Percentiles rank a stretch among this genome's conserved stretches.
Evolutionary conservation across 2,797 vertebrate species (phyloP).

Genomic region (Sorex maritimensis): DNA sequence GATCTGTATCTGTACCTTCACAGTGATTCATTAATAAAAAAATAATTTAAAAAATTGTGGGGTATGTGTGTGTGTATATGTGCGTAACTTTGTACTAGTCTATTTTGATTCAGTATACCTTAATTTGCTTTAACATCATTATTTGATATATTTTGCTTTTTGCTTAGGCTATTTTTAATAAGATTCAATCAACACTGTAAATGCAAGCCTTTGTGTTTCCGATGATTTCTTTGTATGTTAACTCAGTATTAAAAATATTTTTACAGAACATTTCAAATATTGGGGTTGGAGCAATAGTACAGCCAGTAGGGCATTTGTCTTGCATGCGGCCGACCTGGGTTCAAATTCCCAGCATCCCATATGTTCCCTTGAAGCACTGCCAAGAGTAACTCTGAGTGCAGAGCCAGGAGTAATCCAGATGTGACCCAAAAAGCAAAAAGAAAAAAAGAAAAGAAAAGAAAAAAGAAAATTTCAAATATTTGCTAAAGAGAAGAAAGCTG

Average conservation of each 20-base stretch:
- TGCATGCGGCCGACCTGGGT: too few relatives aligned
- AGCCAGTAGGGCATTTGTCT: too few relatives aligned
- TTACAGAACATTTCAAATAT: constrained; percentile 15
- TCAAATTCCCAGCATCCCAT: too few relatives aligned
- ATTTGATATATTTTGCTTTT: not conserved
- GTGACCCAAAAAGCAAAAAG: too few relatives aligned
- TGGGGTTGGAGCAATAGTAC: too few relatives aligned
- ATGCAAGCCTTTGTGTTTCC: not conserved
- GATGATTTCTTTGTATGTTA: not conserved
- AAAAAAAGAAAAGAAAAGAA: too few relatives aligned
- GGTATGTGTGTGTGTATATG: not conserved
- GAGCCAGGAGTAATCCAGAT: too few relatives aligned
- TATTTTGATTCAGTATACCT: not conserved
- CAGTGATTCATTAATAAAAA: too few relatives aligned
- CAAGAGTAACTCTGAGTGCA: too few relatives aligned
- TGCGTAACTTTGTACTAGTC: not conserved
- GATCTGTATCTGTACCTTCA: too few relatives aligned
- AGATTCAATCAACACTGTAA: not conserved
- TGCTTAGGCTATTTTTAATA: constrained; percentile 23
- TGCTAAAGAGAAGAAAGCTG: constrained; percentile 15
- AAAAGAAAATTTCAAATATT: not conserved
- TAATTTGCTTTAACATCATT: constrained; percentile 1
- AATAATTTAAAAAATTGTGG: too few relatives aligned
- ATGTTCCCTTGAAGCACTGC: too few relatives aligned
- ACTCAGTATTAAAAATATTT: not conserved